Evolutionary conservation across 2,113 vertebrate genomes (phyloP).

Genomic region (Microcebus ravelobensis): DNA sequence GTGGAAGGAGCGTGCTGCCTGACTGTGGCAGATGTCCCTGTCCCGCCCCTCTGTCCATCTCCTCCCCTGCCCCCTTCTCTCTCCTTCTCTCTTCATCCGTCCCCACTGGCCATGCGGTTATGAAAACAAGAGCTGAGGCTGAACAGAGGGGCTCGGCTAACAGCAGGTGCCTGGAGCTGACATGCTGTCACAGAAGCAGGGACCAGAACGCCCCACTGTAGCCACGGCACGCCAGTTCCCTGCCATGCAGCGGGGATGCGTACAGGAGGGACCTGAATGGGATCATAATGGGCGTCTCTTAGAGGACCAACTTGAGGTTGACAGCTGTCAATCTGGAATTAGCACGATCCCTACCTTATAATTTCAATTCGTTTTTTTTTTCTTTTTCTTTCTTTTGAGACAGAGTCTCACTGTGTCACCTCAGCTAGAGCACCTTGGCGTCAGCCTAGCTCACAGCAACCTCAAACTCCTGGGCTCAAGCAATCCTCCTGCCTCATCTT

Average conservation of each 20-base stretch:
- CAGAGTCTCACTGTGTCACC: no score
- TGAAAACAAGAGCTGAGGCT: neutral
- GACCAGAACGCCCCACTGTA: neutral
- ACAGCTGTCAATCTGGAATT: neutral
- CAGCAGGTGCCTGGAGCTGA: neutral
- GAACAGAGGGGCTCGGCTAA: neutral
- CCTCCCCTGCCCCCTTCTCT: rapidly evolving
- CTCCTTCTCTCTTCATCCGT: neutral
- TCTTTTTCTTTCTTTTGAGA: no score
- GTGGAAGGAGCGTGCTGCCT: neutral
- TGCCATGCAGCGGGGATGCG: neutral
- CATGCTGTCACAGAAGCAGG: neutral
- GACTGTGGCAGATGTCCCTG: neutral
- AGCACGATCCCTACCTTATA: neutral
- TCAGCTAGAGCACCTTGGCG: no score
- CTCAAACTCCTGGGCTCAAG: no score
- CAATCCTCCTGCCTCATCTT: no score
- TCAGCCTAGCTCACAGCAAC: no score
- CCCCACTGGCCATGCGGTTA: neutral
- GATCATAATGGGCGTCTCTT: neutral
- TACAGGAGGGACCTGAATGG: neutral
- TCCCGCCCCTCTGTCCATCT: no score
- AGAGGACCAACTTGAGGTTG: neutral
- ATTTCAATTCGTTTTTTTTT: neutral
- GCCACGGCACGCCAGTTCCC: rapidly evolving